Evolutionary conservation across 1,140 invertebrate species (phyloP).

Genomic region (Drosophila nasuta): DNA sequence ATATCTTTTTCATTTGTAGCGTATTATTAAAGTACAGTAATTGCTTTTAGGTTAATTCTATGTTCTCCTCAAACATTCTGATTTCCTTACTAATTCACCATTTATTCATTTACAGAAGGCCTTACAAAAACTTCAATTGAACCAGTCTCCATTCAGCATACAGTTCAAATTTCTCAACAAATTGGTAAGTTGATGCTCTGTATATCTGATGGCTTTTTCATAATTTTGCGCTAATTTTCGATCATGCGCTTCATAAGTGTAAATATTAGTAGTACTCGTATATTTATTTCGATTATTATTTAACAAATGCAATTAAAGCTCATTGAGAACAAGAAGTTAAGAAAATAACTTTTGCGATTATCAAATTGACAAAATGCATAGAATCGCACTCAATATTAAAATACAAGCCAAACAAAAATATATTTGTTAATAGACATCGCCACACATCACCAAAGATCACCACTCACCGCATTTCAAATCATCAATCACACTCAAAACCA

Average conservation of each 20-base stretch:
- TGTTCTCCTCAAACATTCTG: conserved; percentile 28
- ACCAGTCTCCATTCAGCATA: conserved; percentile 53
- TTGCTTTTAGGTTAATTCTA: conserved; percentile 64
- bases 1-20: conserved; percentile 68
- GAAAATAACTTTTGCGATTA: conserved; percentile 4
- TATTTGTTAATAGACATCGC: conserved; percentile 42
- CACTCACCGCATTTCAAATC: conserved; percentile 48
- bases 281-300: conserved; percentile 53
- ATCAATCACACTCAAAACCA: conserved; percentile 31
- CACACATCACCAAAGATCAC: conserved; percentile 52
- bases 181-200: conserved; percentile 47
- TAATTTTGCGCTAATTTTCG: conserved; percentile 49
- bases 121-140: conserved; percentile 65
- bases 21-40: conserved; percentile 63
- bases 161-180: conserved; percentile 45
- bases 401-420: conserved; percentile 4
- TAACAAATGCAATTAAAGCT: conserved; percentile 78
- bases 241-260: conserved; percentile 58
- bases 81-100: conserved; percentile 34
- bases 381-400: conserved; percentile 31
- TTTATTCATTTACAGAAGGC: conserved; percentile 66
- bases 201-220: conserved; percentile 41
- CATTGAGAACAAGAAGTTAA: conserved; percentile 53
- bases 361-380: conserved; percentile 9
- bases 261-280: conserved; percentile 3